These are phyloP conservation scores for Cepaea nemoralis DNA, from an alignment of 1,140 invertebrate genomes.

Conservation along the genomic window DNA sequence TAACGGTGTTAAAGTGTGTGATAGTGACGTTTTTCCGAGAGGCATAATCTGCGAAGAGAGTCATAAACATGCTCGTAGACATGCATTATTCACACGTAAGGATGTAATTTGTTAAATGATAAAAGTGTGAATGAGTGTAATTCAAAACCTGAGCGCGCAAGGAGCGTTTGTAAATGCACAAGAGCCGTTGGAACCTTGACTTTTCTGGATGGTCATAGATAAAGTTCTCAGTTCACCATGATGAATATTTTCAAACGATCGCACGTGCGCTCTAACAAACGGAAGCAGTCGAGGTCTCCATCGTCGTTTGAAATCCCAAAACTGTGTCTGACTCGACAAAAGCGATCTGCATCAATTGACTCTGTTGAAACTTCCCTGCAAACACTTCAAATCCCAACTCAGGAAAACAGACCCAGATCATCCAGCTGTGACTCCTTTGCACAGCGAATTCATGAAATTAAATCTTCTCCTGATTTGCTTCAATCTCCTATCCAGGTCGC, in stretches of 20 bases:
- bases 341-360: constrained; percentile 54
- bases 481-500: constrained; percentile 40
- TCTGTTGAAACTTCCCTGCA: constrained; percentile 34
- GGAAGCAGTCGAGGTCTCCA: not conserved
- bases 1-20: too few relatives aligned
- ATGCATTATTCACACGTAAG: too few relatives aligned
- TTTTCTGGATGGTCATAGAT: too few relatives aligned
- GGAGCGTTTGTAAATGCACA: too few relatives aligned
- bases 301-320: constrained; percentile 64
- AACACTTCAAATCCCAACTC: constrained; percentile 50
- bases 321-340: constrained; percentile 59
- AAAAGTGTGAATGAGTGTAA: too few relatives aligned
- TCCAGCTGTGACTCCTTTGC: constrained; percentile 63
- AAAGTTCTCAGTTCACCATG: too few relatives aligned
- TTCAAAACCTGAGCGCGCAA: too few relatives aligned
- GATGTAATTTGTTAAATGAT: too few relatives aligned
- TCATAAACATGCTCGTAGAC: too few relatives aligned
- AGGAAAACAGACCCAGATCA: constrained; percentile 55
- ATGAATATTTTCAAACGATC: constrained; percentile 62
- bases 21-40: too few relatives aligned
- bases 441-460: constrained; percentile 25
- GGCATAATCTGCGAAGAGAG: too few relatives aligned
- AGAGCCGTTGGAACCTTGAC: too few relatives aligned
- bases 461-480: constrained; percentile 42
- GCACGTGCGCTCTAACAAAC: constrained; percentile 46